These are phyloP conservation scores for Drosophila triauraria DNA, from an alignment of 1,140 invertebrate species.

Conservation along the genomic window DNA sequence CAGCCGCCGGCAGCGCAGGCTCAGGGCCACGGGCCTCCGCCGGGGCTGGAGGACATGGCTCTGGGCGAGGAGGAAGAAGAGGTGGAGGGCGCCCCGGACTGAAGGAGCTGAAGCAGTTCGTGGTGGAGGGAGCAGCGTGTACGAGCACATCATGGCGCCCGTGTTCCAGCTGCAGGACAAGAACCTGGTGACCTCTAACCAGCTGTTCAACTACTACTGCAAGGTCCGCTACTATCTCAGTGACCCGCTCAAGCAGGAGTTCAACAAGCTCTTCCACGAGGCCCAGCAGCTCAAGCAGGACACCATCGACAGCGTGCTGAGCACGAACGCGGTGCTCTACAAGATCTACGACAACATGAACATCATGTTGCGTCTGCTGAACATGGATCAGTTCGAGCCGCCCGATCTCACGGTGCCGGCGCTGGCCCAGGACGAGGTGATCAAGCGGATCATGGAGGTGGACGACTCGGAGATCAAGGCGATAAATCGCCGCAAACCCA, in stretches of 20 bases:
- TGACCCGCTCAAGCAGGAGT: constrained; percentile 83
- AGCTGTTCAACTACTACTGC: constrained; percentile 77
- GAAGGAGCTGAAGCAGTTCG: constrained; percentile 37
- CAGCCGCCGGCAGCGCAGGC: not conserved
- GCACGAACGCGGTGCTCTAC: constrained; percentile 58
- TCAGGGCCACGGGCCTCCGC: constrained; percentile 17
- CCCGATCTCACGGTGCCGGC: constrained; percentile 50
- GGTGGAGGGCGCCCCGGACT: not conserved
- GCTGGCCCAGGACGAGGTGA: constrained; percentile 70
- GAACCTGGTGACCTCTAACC: constrained; percentile 84
- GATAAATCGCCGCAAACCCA: constrained; percentile 86
- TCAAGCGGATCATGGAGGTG: constrained; percentile 77
- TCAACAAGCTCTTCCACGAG: constrained; percentile 86
- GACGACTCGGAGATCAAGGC: constrained; percentile 86
- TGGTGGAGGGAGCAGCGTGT: constrained; percentile 78
- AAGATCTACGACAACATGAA: constrained; percentile 82
- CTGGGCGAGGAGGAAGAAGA: constrained; percentile 9
- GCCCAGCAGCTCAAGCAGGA: constrained; percentile 84
- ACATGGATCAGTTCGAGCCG: constrained; percentile 52
- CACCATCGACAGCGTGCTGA: constrained; percentile 67
- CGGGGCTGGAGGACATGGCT: not conserved
- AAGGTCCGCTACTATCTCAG: constrained; percentile 76
- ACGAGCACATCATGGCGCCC: constrained; percentile 83
- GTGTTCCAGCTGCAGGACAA: constrained; percentile 83
- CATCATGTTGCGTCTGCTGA: constrained; percentile 62